Percentiles rank a stretch among this genome's conserved stretches.
These are phyloP conservation scores for Octodonta nipae DNA, from an alignment of 2,888 invertebrate species.

Conservation along the genomic window DNA sequence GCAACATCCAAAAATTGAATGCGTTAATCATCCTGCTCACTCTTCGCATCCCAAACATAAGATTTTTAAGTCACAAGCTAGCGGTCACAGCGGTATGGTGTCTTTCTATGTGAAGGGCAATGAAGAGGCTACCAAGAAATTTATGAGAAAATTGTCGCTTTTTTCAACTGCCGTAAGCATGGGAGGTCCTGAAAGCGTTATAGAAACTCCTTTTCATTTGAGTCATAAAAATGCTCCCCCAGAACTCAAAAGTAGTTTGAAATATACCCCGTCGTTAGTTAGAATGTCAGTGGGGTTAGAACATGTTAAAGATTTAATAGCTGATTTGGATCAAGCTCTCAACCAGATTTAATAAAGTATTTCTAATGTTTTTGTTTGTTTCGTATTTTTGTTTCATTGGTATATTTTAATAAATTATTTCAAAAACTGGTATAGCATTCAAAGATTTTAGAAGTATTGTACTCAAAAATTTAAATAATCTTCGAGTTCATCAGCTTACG, in stretches of 20 bases:
- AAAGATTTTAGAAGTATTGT: too few relatives aligned
- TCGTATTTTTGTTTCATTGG: too few relatives aligned
- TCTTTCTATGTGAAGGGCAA: conserved; percentile 69
- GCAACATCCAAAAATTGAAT: conserved; percentile 56
- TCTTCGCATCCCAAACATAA: conserved; percentile 70
- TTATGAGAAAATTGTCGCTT: conserved; percentile 60
- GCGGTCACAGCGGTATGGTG: conserved; percentile 79
- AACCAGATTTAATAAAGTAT: too few relatives aligned
- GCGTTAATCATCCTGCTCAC: conserved; percentile 69
- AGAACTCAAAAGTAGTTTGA: conserved; percentile 54
- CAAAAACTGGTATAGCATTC: too few relatives aligned
- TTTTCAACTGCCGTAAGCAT: conserved; percentile 80
- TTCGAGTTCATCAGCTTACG: too few relatives aligned
- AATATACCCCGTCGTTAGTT: conserved; percentile 71
- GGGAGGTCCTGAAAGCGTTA: conserved; percentile 83
- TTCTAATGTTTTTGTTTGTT: too few relatives aligned
- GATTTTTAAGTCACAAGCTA: conserved; percentile 59
- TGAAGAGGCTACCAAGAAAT: conserved; percentile 50
- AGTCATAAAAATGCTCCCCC: conserved; percentile 84
- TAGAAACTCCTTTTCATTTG: conserved; percentile 85
- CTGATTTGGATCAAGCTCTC: conserved; percentile 72
- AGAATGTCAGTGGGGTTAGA: conserved; percentile 84
- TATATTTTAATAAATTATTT: too few relatives aligned
- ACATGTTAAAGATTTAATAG: conserved; percentile 66
- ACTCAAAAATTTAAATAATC: too few relatives aligned